These are phyloP conservation scores for Aeoliscus strigatus DNA, from an alignment of 2,797 vertebrate species.

Conservation along the genomic window DNA sequence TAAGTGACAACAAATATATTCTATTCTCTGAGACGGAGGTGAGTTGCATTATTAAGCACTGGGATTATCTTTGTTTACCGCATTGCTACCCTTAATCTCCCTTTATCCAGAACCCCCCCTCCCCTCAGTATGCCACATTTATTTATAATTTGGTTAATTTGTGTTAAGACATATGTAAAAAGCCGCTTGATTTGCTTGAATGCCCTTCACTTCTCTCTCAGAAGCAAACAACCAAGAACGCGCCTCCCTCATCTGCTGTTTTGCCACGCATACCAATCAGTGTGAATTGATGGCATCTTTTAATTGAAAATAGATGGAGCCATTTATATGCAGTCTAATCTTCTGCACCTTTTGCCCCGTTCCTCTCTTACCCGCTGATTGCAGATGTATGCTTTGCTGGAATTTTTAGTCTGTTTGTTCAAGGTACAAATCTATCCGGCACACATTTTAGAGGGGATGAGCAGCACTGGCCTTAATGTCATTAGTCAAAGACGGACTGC, in stretches of 20 bases:
- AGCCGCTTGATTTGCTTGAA: constrained; percentile 49
- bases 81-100: constrained; percentile 56
- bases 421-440: constrained; percentile 24
- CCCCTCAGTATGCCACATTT: constrained; percentile 52
- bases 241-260: constrained; percentile 55
- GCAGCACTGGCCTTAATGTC: constrained; percentile 53
- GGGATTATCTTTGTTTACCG: constrained; percentile 69
- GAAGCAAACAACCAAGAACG: constrained; percentile 47
- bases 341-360: constrained; percentile 45
- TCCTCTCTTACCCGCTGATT: constrained; percentile 16
- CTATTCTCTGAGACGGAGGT: constrained; percentile 46
- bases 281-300: constrained; percentile 68
- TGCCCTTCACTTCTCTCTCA: constrained; percentile 50
- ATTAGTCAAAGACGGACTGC: constrained; percentile 73
- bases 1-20: constrained; percentile 51
- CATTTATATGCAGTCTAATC: constrained; percentile 66
- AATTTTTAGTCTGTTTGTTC: constrained; percentile 20
- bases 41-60: constrained; percentile 56
- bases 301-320: constrained; percentile 71
- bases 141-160: constrained; percentile 70
- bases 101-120: constrained; percentile 55
- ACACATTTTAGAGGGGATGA: constrained; percentile 31
- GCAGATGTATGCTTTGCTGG: constrained; percentile 31
- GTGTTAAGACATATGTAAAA: constrained; percentile 58
- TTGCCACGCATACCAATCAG: constrained; percentile 67